Evolutionary conservation across 2,113 vertebrate genomes (phyloP), one percentile per base, ranked within the genome.

Genomic region (Chitala chitala): DNA sequence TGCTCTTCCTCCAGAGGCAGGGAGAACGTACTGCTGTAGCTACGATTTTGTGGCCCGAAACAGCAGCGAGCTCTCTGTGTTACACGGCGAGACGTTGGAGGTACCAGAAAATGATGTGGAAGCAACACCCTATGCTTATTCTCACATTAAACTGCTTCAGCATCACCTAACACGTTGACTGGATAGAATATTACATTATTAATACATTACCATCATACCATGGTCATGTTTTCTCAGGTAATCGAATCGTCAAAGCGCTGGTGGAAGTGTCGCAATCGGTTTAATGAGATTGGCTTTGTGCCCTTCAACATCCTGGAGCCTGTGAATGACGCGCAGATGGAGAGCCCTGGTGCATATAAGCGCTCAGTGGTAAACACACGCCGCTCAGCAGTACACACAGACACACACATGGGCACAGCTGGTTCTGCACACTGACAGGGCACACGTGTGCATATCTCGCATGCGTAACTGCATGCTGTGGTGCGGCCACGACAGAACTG

Each of bases 1-100:
- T 20, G 9, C 13, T 0, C 8, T 68, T 3, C 48, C 77, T 3
- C 78, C 80, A 0, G 75, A 71, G 13, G n/a, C 72, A 0, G 90
- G 89, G 2, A 83, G 87, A 51, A 20, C 85, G 33, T 92, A 90
- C 83, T 78, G 77, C 63, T 94, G 93, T 83, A 92, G 87, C 68
- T 94, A 96, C 0, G 91, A 93, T 81, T 96, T 96, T 83, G 92
- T 92, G 74, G 94, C 94, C 58, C 88, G 95, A 71, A 96, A 95
- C 78, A 92, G 79, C 88, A 96, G 85, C 0, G 95, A 96, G 81
- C 88, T 96, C 0, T 93, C 94, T 0, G 93, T 96, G 61, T 86
- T 92, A 74, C 90, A 93, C 0, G 89, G 85, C 31, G 94, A 94
- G 7, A 77, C 78, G 1, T 68, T 96, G 3, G 88, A 96, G 93